Evolutionary conservation across 1,140 invertebrate genomes (phyloP).

Genomic region (Tetramorium simillimum): DNA sequence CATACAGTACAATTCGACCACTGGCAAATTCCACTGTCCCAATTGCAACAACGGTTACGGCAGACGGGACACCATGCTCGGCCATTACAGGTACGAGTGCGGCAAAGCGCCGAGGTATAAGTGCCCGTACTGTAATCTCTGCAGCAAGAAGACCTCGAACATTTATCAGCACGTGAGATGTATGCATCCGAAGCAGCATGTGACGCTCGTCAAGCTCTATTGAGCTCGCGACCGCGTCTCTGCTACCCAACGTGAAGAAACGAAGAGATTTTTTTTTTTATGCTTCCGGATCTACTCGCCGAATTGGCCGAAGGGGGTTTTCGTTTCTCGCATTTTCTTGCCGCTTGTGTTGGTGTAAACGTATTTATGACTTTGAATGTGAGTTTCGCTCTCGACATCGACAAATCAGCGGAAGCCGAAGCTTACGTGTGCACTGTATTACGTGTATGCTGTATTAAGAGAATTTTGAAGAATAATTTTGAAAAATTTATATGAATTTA

Average conservation of each 20-base stretch:
- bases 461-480: neutral
- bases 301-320: neutral
- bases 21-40: constrained; percentile 83
- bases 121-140: constrained; percentile 85
- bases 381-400: neutral
- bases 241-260: neutral
- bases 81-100: constrained; percentile 86
- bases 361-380: neutral
- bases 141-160: constrained; percentile 83
- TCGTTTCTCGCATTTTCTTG: neutral
- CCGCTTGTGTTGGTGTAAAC: neutral
- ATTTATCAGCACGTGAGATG: constrained; percentile 82
- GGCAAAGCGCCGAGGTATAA: constrained; percentile 87
- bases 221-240: constrained; percentile 56
- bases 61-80: constrained; percentile 82
- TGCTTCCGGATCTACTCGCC: neutral
- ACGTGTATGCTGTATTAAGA: neutral
- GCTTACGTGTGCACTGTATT: neutral
- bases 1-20: constrained; percentile 77
- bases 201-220: constrained; percentile 80
- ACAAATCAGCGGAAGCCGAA: neutral
- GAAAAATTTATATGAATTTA: no score
- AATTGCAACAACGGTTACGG: constrained; percentile 83
- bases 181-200: constrained; percentile 79
- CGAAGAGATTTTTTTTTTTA: no score